phyloP scores from a whole-genome alignment of 2,797 vertebrate species.

The Siniperca obscura region DNA sequence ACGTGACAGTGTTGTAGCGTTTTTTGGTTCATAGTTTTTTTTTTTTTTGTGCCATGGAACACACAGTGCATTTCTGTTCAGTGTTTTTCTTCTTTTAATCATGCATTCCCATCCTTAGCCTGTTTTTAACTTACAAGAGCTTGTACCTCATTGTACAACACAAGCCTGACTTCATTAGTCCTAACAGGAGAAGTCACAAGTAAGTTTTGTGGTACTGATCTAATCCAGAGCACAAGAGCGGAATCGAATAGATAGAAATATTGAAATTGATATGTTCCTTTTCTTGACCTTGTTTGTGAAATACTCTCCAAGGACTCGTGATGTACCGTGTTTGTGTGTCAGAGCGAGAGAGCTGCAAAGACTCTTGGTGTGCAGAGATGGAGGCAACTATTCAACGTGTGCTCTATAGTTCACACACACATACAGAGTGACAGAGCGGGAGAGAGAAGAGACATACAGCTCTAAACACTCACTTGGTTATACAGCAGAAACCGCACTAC shows the following conservation, averaged over 20 bases:
- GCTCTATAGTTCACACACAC: neutral
- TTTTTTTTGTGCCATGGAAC: neutral
- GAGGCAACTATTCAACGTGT: constrained; percentile 16
- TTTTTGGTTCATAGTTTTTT: neutral
- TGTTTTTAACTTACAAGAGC: neutral
- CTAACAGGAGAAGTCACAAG: neutral
- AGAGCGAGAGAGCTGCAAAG: neutral
- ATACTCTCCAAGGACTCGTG: neutral
- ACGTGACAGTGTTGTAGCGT: neutral
- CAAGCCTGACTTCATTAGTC: neutral
- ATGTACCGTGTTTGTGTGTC: constrained; percentile 11
- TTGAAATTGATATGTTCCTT: neutral
- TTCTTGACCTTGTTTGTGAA: constrained; percentile 8
- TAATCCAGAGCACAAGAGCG: neutral
- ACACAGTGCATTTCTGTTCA: neutral
- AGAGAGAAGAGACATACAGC: too few species aligned
- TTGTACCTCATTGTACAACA: neutral
- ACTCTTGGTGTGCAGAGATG: constrained; percentile 6
- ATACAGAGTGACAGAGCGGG: too few species aligned
- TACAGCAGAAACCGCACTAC: constrained; percentile 39
- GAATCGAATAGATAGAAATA: neutral
- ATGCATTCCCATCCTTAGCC: neutral
- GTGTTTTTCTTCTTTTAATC: neutral
- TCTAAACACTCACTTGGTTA: constrained; percentile 46
- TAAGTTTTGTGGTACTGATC: neutral